phyloP scores from a whole-genome alignment of 2,113 vertebrate species.

The Circaetus gallicus region DNA sequence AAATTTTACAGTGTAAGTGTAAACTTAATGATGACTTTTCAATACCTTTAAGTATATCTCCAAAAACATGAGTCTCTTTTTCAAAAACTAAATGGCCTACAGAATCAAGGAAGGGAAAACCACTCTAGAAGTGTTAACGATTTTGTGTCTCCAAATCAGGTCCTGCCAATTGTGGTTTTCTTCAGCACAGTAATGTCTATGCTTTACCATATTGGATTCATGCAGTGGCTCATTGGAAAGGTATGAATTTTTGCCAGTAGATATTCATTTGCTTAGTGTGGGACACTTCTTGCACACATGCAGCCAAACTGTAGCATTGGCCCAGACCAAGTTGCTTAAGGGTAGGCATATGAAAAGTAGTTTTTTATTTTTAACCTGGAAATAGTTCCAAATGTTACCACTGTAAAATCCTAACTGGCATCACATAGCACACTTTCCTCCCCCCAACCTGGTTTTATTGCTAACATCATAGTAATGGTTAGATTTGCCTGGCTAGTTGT shows the following conservation, averaged over 20 bases:
- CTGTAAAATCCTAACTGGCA: background rate
- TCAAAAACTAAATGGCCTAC: background rate
- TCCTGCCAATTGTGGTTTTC: constrained; percentile 86
- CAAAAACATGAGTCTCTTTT: background rate
- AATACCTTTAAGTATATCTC: background rate
- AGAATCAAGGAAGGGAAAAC: background rate
- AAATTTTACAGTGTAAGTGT: background rate
- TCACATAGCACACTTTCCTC: background rate
- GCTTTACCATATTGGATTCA: constrained; percentile 81
- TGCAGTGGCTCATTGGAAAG: constrained; percentile 88
- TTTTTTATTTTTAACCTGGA: background rate
- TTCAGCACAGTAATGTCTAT: constrained; percentile 84
- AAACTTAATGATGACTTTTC: background rate
- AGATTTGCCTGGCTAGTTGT: background rate
- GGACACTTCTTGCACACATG: background rate
- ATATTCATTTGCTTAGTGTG: background rate
- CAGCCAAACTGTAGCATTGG: background rate
- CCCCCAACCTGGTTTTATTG: background rate
- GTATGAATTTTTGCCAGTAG: constrained; percentile 51
- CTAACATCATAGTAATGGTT: background rate
- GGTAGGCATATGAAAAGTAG: background rate
- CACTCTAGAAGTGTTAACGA: background rate
- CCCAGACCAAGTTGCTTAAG: background rate
- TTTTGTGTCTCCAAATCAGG: constrained; percentile 64
- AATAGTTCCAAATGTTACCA: background rate